These are phyloP conservation scores for Rhinogobio ventralis DNA, from an alignment of 2,797 vertebrate genomes.

Conservation along the genomic window DNA sequence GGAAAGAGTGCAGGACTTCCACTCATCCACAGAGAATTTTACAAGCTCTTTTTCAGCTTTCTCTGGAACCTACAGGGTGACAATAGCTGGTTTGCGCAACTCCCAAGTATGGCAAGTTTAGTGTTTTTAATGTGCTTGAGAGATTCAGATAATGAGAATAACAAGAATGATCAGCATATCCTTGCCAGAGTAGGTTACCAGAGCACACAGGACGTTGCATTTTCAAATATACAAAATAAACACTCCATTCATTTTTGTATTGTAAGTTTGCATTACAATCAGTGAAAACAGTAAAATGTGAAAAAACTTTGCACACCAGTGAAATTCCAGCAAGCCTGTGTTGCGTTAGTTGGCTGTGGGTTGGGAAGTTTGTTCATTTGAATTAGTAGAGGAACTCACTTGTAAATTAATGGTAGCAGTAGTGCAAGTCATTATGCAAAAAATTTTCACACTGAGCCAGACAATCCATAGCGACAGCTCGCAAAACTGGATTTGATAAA, in stretches of 20 bases:
- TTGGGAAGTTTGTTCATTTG: background rate
- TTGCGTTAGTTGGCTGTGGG: background rate
- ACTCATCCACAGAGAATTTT: background rate
- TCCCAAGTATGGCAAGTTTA: background rate
- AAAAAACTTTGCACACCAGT: background rate
- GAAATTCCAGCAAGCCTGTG: constrained; percentile 1
- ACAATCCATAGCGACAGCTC: background rate
- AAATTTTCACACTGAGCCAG: background rate
- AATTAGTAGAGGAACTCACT: background rate
- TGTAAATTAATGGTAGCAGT: background rate
- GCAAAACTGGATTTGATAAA: constrained; percentile 20
- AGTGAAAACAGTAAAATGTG: background rate
- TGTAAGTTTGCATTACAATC: background rate
- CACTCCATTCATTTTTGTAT: background rate
- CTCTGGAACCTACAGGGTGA: background rate
- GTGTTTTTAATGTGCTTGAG: background rate
- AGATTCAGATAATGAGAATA: background rate
- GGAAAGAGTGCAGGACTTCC: background rate
- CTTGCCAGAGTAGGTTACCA: background rate
- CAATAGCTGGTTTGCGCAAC: background rate
- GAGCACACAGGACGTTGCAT: background rate
- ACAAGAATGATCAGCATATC: background rate
- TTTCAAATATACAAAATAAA: background rate
- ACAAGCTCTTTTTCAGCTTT: background rate
- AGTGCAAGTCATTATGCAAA: background rate